These are phyloP conservation scores for Scolopax mira DNA, from an alignment of 2,113 vertebrate genomes.

Conservation along the genomic window DNA sequence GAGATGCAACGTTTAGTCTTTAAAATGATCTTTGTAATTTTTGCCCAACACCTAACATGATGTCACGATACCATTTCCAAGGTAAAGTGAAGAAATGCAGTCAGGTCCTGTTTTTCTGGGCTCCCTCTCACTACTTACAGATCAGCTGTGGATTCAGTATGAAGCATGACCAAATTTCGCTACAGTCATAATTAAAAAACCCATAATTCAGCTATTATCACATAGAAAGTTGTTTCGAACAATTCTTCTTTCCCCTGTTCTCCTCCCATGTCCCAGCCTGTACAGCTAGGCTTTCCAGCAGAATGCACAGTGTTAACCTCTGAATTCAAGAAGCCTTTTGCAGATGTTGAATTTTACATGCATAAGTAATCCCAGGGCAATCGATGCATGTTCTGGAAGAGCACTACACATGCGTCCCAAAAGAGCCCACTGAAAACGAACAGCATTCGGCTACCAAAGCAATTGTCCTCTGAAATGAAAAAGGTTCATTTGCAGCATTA, in stretches of 20 bases:
- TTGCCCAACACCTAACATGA: neutral
- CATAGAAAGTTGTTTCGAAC: neutral
- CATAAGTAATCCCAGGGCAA: neutral
- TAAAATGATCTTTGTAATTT: neutral
- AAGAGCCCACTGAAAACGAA: neutral
- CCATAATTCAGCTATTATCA: neutral
- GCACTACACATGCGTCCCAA: neutral
- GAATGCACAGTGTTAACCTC: neutral
- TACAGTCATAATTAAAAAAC: neutral
- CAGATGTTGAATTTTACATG: neutral
- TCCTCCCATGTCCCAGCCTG: neutral
- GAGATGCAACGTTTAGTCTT: neutral
- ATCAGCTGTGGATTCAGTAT: neutral
- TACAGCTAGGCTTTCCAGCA: neutral
- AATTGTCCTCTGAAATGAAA: neutral
- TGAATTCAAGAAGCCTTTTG: neutral
- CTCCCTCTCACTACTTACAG: neutral
- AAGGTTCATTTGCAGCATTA: neutral
- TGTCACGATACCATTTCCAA: neutral
- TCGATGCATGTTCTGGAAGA: neutral
- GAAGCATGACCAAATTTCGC: neutral
- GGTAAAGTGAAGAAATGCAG: neutral
- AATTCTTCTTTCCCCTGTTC: neutral
- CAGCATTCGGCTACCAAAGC: neutral
- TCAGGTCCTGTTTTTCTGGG: neutral